Base-by-base conservation (phyloP, 2,113 vertebrate species). In the Notechis scutatus region DNA sequence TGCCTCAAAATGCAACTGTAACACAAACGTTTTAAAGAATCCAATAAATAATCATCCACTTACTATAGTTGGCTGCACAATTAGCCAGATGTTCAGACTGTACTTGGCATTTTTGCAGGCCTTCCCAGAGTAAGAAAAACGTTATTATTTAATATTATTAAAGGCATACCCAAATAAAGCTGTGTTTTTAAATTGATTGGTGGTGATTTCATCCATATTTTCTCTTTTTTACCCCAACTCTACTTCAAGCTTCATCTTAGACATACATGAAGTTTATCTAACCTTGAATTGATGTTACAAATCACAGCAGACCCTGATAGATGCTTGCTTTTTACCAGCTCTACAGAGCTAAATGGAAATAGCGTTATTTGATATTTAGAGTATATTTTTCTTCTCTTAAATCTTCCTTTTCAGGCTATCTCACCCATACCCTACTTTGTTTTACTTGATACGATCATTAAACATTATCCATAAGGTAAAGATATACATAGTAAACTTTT, bases 401-500 rank as follows among this genome's bases (percentile, higher is more conserved):
- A 57, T 0, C 92, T 12, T 3, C 55, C 81, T 11, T 89, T 95
- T 89, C 52, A 90, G 4, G 54, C 92, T 47, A 15, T 9, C 18
- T 61, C 24, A 56, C 61, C 26, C 15, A 26, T 18, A 29, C 7
- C 87, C 69, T 92, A 3, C 50, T 23, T 5, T 42, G 39, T 85
- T 86, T 18, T 55, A 87, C 95, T 88, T 88, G 23, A 94, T 57
- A 11, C 47, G 29, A 96, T 85, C 45, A 39, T 26, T 96, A 94
- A 94, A 94, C 64, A 89, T 50, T 61, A 54, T 85, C 91, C 91
- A 94, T 52, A 85, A 94, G 18, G 34, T 69, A 96, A 64, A 94
- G 93, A 93, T 85, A 94, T 93, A 54, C 90, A 95, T 92, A 95
- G 86, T 94, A 95, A n/a, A 47, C 24, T 85, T 91, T 5, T 90